Evolutionary conservation across 1,140 invertebrate genomes (phyloP).

Genomic region (Sinella curviseta): DNA sequence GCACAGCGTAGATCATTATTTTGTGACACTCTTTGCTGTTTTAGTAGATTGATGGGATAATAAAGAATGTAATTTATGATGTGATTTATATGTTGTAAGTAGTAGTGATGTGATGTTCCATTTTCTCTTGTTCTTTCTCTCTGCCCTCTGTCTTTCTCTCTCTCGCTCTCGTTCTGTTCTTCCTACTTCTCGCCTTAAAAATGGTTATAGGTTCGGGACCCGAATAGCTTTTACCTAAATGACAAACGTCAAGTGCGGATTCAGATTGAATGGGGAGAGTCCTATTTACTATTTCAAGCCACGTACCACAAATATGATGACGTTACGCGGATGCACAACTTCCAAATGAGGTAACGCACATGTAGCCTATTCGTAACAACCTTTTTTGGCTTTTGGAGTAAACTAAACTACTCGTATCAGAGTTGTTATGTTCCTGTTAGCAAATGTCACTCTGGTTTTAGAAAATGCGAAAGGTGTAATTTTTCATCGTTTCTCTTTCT

Average conservation of each 20-base stretch:
- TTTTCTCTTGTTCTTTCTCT: slow-evolving; percentile 14
- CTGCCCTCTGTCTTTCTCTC: neutral
- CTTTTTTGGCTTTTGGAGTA: too few relatives aligned
- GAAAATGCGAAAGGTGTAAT: too few relatives aligned
- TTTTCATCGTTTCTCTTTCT: too few relatives aligned
- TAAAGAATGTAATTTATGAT: slow-evolving; percentile 14
- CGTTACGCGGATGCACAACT: slow-evolving; percentile 77
- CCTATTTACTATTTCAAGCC: slow-evolving; percentile 78
- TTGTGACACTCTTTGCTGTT: neutral
- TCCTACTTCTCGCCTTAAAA: neutral
- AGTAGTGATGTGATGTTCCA: neutral
- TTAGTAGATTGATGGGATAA: slow-evolving; percentile 9
- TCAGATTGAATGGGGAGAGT: slow-evolving; percentile 83
- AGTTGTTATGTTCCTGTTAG: too few relatives aligned
- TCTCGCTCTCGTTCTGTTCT: neutral
- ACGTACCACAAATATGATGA: slow-evolving; percentile 87
- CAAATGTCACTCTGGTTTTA: too few relatives aligned
- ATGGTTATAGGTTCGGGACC: slow-evolving; percentile 62
- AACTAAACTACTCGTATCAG: too few relatives aligned
- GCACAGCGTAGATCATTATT: neutral
- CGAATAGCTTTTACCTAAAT: slow-evolving; percentile 73
- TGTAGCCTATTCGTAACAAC: too few relatives aligned
- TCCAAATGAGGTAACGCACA: slow-evolving; percentile 78
- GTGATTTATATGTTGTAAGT: neutral
- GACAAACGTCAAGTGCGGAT: slow-evolving; percentile 74